phyloP scores from a whole-genome alignment of 2,797 vertebrate species.

The Semotilus atromaculatus region DNA sequence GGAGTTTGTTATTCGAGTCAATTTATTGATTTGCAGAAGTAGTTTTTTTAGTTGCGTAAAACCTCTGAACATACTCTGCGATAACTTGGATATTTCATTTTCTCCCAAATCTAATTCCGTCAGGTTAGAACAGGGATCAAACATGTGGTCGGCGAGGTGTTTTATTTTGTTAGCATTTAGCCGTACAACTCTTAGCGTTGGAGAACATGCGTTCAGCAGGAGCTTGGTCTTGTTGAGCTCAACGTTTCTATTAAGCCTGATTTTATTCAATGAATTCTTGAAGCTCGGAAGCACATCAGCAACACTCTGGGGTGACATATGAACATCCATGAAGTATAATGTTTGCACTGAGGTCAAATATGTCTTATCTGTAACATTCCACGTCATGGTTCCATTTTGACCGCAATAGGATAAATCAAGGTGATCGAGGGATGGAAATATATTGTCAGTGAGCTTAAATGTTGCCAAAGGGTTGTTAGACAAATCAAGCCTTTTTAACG shows the following conservation, averaged over 20 bases:
- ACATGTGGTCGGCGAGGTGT: slow-evolving; percentile 34
- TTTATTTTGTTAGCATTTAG: slow-evolving; percentile 63
- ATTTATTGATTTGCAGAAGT: slow-evolving; percentile 40
- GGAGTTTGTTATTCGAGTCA: slow-evolving; percentile 37
- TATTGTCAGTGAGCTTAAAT: slow-evolving; percentile 54
- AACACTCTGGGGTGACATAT: slow-evolving; percentile 49
- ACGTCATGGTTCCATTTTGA: slow-evolving; percentile 39
- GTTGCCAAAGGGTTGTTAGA: slow-evolving; percentile 52
- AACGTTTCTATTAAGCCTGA: slow-evolving; percentile 62
- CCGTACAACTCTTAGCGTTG: slow-evolving; percentile 57
- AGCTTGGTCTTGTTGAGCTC: slow-evolving; percentile 57
- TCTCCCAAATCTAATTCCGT: slow-evolving; percentile 50
- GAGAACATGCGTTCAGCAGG: slow-evolving; percentile 65
- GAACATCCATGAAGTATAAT: slow-evolving; percentile 59
- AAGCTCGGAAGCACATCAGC: slow-evolving; percentile 53
- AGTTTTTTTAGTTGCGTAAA: slow-evolving; percentile 43
- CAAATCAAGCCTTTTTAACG: slow-evolving; percentile 43
- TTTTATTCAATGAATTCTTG: slow-evolving; percentile 54
- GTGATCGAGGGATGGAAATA: slow-evolving; percentile 54
- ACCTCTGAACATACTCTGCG: slow-evolving; percentile 49
- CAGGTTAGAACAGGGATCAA: slow-evolving; percentile 47
- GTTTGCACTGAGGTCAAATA: slow-evolving; percentile 61
- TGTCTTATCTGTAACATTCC: slow-evolving; percentile 52
- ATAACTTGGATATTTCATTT: slow-evolving; percentile 48
- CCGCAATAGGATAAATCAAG: slow-evolving; percentile 60